phyloP scores from a whole-genome alignment of 2,888 invertebrate genomes.

The Globia sparganii region DNA sequence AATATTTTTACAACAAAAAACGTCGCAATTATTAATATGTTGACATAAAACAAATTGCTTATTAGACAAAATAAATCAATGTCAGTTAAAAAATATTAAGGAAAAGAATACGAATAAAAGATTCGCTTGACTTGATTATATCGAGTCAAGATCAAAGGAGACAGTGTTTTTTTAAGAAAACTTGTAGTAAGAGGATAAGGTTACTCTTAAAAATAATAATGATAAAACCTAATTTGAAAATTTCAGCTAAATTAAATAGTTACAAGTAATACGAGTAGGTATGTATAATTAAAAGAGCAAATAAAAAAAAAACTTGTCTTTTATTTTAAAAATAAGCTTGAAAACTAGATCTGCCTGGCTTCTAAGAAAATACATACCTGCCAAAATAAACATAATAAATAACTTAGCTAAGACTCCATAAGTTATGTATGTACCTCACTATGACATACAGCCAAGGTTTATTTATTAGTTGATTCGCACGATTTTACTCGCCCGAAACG shows the following conservation, averaged over 20 bases:
- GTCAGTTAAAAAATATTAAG: not conserved
- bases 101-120: not conserved
- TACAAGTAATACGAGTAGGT: no score
- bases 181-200: not conserved
- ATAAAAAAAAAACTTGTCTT: not conserved
- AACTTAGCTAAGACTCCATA: not conserved
- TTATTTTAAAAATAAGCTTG: not conserved
- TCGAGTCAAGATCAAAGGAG: no score
- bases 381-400: not conserved
- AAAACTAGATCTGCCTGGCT: not conserved
- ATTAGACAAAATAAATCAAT: not conserved
- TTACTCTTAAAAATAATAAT: not conserved
- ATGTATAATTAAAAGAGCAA: not conserved
- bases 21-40: not conserved
- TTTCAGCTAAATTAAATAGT: not conserved
- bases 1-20: not conserved
- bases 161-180: not conserved
- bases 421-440: not conserved
- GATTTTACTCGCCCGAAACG: not conserved
- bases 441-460: slow-evolving; percentile 8
- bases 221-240: not conserved
- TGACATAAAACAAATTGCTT: not conserved
- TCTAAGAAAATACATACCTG: not conserved
- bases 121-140: no score
- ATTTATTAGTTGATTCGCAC: not conserved